Evolutionary conservation across 2,888 invertebrate species (phyloP).

Genomic region (Yponomeuta cagnagella): DNA sequence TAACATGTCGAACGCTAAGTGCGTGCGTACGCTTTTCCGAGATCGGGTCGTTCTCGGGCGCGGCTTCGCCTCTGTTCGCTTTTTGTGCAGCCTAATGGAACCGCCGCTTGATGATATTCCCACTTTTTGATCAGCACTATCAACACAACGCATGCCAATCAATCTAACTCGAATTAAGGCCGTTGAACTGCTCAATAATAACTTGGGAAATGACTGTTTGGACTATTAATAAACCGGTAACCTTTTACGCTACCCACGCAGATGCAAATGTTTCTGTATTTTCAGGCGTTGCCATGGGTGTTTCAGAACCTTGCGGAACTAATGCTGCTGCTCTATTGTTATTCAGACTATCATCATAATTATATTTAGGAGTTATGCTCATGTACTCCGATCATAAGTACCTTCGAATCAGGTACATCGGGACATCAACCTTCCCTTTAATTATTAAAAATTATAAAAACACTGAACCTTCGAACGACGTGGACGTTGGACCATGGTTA

Average conservation of each 20-base stretch:
- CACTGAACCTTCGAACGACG: too few species aligned
- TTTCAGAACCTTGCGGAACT: neutral
- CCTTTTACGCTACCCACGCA: neutral
- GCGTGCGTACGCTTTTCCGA: slow-evolving; percentile 49
- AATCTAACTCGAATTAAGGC: neutral
- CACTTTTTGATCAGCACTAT: neutral
- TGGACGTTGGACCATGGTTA: too few species aligned
- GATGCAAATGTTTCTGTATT: neutral
- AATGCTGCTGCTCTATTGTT: neutral
- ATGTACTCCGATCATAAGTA: too few species aligned
- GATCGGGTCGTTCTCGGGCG: slow-evolving; percentile 1
- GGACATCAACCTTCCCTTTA: too few species aligned
- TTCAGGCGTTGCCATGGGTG: neutral
- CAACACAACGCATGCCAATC: neutral
- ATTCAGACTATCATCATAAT: neutral
- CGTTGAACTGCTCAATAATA: neutral
- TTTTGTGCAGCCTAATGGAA: neutral
- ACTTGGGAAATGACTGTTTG: neutral
- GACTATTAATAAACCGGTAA: neutral
- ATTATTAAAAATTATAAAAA: too few species aligned
- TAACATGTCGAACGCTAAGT: slow-evolving; percentile 39
- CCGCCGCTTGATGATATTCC: neutral
- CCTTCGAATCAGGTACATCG: too few species aligned
- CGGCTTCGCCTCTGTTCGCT: neutral
- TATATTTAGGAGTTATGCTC: neutral